phyloP scores from a whole-genome alignment of 2,888 invertebrate genomes.

The Operophtera brumata region DNA sequence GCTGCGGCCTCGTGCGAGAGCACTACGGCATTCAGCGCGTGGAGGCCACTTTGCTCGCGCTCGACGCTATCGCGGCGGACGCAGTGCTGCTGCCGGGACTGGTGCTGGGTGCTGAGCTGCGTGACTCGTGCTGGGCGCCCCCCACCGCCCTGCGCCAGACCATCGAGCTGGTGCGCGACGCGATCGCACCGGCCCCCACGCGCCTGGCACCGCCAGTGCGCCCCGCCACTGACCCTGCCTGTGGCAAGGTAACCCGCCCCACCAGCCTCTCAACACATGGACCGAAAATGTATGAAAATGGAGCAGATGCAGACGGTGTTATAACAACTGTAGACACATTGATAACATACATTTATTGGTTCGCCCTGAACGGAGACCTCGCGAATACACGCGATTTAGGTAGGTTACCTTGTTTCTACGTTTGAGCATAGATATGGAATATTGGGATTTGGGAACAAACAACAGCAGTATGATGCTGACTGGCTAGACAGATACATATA shows the following conservation, averaged over 20 bases:
- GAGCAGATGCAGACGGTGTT: too few relatives aligned
- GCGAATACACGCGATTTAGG: too few relatives aligned
- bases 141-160: constrained; percentile 89
- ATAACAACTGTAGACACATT: too few relatives aligned
- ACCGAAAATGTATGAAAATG: too few relatives aligned
- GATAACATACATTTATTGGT: too few relatives aligned
- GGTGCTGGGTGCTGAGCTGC: constrained; percentile 84
- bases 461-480: too few relatives aligned
- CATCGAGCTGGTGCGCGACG: constrained; percentile 87
- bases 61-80: constrained; percentile 83
- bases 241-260: not conserved
- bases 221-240: constrained; percentile 4
- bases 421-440: too few relatives aligned
- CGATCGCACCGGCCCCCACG: constrained; percentile 70
- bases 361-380: too few relatives aligned
- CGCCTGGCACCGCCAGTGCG: constrained; percentile 24
- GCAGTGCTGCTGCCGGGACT: constrained; percentile 77
- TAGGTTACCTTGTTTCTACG: too few relatives aligned
- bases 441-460: too few relatives aligned
- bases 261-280: too few relatives aligned
- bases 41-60: constrained; percentile 81
- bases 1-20: constrained; percentile 80
- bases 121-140: constrained; percentile 91
- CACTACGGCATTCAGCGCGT: constrained; percentile 88
- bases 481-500: too few relatives aligned